phyloP scores from a whole-genome alignment of 2,113 vertebrate species.

The Siniperca knerii region DNA sequence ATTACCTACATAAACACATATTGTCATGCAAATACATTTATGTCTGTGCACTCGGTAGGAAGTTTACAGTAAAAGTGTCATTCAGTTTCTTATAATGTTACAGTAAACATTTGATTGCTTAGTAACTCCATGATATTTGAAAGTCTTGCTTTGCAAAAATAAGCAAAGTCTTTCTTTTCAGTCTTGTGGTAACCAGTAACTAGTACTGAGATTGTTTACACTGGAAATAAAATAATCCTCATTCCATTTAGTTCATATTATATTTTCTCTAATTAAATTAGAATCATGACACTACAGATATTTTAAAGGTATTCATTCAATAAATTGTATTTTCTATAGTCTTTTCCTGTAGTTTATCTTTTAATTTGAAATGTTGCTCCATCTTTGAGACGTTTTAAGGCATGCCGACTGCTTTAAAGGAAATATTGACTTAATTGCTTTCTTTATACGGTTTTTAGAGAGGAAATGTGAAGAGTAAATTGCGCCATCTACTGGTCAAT shows the following conservation, averaged over 20 bases:
- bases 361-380: not conserved
- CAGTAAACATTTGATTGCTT: not conserved
- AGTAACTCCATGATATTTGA: not conserved
- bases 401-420: not conserved
- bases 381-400: not conserved
- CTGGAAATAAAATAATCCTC: not conserved
- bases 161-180: not conserved
- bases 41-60: not conserved
- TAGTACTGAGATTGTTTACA: not conserved
- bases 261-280: not conserved
- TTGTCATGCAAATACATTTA: not conserved
- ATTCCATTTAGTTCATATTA: not conserved
- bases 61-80: not conserved
- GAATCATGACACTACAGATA: not conserved
- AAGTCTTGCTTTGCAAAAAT: not conserved
- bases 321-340: not conserved
- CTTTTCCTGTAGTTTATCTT: not conserved
- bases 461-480: not conserved
- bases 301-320: not conserved
- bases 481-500: constrained; percentile 53
- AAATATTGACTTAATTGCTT: not conserved
- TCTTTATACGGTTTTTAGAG: not conserved
- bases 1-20: not conserved
- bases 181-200: not conserved
- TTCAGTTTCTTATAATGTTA: not conserved